Base-by-base conservation (phyloP, 1,140 invertebrate species). In the Rhopalosiphum maidis region DNA sequence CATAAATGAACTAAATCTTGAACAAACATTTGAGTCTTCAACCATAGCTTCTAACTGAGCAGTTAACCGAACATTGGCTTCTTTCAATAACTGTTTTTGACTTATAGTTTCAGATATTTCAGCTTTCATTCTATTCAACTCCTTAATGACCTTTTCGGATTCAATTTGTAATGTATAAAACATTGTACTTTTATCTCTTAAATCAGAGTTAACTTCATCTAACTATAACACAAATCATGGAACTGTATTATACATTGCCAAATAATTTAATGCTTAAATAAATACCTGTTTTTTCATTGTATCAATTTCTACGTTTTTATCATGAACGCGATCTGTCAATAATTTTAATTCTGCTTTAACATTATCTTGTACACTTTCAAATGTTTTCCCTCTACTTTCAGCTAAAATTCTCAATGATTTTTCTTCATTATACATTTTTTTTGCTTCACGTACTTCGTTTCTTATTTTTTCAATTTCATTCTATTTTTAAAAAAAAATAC, bases 341-440 rank as follows among this genome's bases (percentile, higher is more conserved):
- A 35, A 46, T 93, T 93, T 89, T n/a, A 90, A 83, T 51, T 93
- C 93, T 18, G 77, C n/a, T 82, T 93, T 90, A 37, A 83, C 35
- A 85, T 91, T 93, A 54, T 91, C 88, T 51, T 91, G 89, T 18
- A 91, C 89, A 77, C 48, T 82, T 90, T 93, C 93, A 25, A 91
- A 60, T 22, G 82, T 43, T 60, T 90, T 90, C 18, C 89, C 82
- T 55, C 51, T 91, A 93, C 90, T 93, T 91, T 93, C 93, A 43
- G 93, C 93, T 41, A 93, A 93, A 48, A 93, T 86, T 4, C 90
- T 51, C 46, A 93, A 18, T 18, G 91, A 93, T 85, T 94, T 94
- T 94, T 94, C 94, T 77, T 94, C 94, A 37, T 93, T 93, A 30
- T 22, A 85, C 86, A 89, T 90, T 89, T 92, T 93, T 83, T 94